Percentiles rank a stretch among this genome's conserved stretches.
These are phyloP conservation scores for Sturnira hondurensis DNA, from an alignment of 2,113 vertebrate species.

Conservation along the genomic window DNA sequence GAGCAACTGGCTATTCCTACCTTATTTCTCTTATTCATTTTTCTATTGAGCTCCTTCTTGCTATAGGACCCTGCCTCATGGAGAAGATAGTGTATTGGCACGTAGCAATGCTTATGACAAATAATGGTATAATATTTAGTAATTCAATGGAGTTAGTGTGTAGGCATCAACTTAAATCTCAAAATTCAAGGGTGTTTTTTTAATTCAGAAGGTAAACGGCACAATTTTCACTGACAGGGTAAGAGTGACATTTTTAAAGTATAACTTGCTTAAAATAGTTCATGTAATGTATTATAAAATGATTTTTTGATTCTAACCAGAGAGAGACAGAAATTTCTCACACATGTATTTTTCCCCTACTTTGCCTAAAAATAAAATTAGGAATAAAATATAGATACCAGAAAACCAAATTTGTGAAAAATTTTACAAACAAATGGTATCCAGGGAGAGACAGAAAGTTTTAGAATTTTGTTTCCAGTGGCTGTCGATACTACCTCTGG, in stretches of 20 bases:
- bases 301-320: not conserved
- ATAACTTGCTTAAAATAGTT: not conserved
- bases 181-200: not conserved
- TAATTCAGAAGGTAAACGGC: not conserved
- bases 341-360: not conserved
- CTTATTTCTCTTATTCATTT: not conserved
- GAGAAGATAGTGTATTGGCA: not conserved
- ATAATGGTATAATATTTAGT: not conserved
- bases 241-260: not conserved
- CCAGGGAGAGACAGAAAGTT: not conserved
- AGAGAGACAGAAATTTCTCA: not conserved
- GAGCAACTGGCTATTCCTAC: not conserved
- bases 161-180: not conserved
- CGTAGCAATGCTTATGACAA: not conserved
- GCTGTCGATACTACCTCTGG: not conserved
- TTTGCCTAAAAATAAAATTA: not conserved
- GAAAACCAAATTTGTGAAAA: not conserved
- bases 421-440: not conserved
- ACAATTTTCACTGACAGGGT: not conserved
- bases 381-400: not conserved
- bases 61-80: not conserved
- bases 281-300: not conserved
- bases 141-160: not conserved
- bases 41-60: not conserved
- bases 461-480: not conserved